These are phyloP conservation scores for Synchiropus splendidus DNA, from an alignment of 2,113 vertebrate species.

Conservation along the genomic window DNA sequence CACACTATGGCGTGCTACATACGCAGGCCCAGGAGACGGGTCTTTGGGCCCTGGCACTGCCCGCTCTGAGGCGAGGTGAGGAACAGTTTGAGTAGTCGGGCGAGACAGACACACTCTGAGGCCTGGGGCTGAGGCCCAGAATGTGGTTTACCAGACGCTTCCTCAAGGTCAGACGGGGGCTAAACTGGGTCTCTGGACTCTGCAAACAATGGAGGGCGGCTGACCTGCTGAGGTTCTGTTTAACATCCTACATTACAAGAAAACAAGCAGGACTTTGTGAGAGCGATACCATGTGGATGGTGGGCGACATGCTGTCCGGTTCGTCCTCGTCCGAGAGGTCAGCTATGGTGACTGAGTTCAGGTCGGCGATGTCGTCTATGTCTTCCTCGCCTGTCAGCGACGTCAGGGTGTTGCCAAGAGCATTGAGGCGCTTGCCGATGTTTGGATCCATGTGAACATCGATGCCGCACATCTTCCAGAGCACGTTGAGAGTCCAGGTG, in stretches of 20 bases:
- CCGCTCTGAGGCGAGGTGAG: conserved; percentile 60
- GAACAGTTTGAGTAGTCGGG: conserved; percentile 75
- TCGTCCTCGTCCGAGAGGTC: conserved; percentile 94
- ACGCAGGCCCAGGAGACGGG: conserved; percentile 93
- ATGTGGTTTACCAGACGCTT: conserved; percentile 93
- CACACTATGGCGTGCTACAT: conserved; percentile 64
- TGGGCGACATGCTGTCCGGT: conserved; percentile 83
- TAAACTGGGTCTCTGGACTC: conserved; percentile 71
- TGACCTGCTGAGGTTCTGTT: neutral
- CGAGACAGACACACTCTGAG: conserved; percentile 77
- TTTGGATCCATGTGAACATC: conserved; percentile 99
- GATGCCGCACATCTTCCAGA: conserved; percentile 99
- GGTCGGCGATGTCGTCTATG: conserved; percentile 85
- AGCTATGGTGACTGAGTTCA: conserved; percentile 83
- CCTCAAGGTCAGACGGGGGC: conserved; percentile 82
- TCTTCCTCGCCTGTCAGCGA: conserved; percentile 94
- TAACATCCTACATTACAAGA: too few species aligned
- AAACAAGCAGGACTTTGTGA: neutral
- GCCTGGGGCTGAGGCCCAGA: conserved; percentile 80
- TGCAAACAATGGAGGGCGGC: conserved; percentile 54
- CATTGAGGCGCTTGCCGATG: conserved; percentile 92
- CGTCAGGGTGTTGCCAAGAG: conserved; percentile 90
- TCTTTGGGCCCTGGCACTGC: conserved; percentile 75
- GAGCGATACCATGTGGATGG: conserved; percentile 75
- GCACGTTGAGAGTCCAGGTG: conserved; percentile 91